A percentile compares a stretch with the other conserved stretches of the same genome.
Conservation (phyloP, 2,888 invertebrate species). For the Euzetes globulus region DNA sequence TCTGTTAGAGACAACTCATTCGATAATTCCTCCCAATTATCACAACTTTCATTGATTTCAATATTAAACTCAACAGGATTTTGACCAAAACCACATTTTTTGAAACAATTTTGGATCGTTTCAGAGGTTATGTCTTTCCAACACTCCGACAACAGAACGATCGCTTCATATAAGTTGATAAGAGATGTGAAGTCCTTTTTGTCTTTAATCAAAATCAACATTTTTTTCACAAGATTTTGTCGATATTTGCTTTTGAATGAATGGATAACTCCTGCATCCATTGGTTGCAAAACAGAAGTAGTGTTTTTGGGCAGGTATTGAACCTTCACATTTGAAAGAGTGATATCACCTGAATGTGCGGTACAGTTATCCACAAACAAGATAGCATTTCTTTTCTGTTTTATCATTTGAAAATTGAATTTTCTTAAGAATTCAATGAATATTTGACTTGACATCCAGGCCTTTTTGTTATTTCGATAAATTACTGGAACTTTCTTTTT, state of each 20-base stretch:
- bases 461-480: background rate
- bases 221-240: background rate
- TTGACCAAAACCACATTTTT: background rate
- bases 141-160: background rate
- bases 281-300: conserved; percentile 9
- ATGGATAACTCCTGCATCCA: conserved; percentile 24
- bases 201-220: background rate
- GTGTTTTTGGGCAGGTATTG: conserved; percentile 20
- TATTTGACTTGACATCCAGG: conserved; percentile 16
- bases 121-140: background rate
- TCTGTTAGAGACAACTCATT: too few species aligned
- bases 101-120: background rate
- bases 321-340: background rate
- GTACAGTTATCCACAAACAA: conserved; percentile 18
- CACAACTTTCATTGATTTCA: background rate
- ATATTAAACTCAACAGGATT: background rate
- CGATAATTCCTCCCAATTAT: background rate
- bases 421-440: background rate
- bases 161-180: conserved; percentile 5
- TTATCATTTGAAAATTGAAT: background rate
- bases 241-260: background rate
- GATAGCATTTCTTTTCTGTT: background rate
- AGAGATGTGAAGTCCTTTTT: background rate
- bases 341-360: background rate
- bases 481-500: background rate